Conservation (phyloP, 2,797 vertebrate species). For the Acrossocheilus fasciatus region DNA sequence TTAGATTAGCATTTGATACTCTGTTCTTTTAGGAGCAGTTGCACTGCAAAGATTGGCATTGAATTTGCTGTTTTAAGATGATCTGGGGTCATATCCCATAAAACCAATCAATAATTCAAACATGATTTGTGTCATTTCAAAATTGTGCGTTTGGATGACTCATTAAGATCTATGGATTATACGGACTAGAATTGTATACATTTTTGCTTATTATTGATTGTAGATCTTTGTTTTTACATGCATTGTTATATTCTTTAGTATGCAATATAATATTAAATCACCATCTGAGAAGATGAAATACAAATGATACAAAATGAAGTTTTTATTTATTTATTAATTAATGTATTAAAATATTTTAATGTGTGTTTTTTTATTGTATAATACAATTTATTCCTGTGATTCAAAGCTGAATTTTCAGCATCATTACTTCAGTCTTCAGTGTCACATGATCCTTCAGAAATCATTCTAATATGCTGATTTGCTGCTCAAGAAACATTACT, state of each 20-base stretch:
- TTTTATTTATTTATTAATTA: neutral
- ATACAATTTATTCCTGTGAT: neutral
- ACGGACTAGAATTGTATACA: neutral
- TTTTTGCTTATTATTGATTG: neutral
- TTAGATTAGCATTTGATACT: conserved; percentile 61
- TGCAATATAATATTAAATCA: neutral
- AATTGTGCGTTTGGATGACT: neutral
- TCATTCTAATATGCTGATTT: neutral
- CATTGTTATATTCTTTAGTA: neutral
- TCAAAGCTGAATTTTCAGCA: neutral
- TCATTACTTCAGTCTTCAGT: neutral
- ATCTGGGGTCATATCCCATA: neutral
- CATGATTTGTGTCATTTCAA: neutral
- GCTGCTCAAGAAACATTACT: neutral
- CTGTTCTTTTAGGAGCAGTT: neutral
- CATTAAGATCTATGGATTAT: neutral
- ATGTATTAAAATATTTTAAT: neutral
- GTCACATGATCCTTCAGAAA: neutral
- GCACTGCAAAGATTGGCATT: neutral
- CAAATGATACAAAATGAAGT: neutral
- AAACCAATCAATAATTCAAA: neutral
- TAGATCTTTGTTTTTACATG: neutral
- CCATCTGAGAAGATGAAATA: neutral
- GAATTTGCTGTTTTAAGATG: neutral
- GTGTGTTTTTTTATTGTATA: neutral